phyloP scores from a whole-genome alignment of 2,113 vertebrate species.

The Hipposideros armiger region DNA sequence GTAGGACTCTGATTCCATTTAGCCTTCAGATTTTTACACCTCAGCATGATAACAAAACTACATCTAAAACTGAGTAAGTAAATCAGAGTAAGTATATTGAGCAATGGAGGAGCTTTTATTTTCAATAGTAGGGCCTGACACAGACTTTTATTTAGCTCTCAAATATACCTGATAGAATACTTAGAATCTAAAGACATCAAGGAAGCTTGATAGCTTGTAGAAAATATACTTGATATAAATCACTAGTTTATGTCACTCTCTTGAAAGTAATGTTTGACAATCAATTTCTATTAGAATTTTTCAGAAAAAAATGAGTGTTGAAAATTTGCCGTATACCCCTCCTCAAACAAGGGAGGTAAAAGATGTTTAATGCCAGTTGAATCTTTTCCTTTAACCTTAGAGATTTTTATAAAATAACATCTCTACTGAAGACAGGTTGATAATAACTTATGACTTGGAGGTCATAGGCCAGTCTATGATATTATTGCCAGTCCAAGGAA shows the following conservation, averaged over 20 bases:
- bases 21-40: not conserved
- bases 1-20: not conserved
- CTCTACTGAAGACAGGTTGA: conserved; percentile 76
- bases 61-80: not conserved
- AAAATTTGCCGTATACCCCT: not conserved
- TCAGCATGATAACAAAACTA: not conserved
- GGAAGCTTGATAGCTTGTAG: not conserved
- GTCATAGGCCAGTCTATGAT: conserved; percentile 58
- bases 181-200: not conserved
- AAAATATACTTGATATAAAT: not conserved
- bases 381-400: conserved; percentile 57
- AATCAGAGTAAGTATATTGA: not conserved
- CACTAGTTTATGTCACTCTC: not conserved
- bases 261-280: not conserved
- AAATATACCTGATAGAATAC: not conserved
- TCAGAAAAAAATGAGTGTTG: conserved; percentile 30
- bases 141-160: not conserved
- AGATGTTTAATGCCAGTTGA: conserved; percentile 46
- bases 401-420: conserved; percentile 44
- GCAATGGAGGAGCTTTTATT: conserved; percentile 16
- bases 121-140: not conserved
- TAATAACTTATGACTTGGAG: conserved; percentile 77
- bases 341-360: not conserved
- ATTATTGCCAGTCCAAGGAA: conserved; percentile 80
- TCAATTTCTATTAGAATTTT: conserved; percentile 21